Conservation (phyloP, 2,797 vertebrate genomes). For the Chelon labrosus region DNA sequence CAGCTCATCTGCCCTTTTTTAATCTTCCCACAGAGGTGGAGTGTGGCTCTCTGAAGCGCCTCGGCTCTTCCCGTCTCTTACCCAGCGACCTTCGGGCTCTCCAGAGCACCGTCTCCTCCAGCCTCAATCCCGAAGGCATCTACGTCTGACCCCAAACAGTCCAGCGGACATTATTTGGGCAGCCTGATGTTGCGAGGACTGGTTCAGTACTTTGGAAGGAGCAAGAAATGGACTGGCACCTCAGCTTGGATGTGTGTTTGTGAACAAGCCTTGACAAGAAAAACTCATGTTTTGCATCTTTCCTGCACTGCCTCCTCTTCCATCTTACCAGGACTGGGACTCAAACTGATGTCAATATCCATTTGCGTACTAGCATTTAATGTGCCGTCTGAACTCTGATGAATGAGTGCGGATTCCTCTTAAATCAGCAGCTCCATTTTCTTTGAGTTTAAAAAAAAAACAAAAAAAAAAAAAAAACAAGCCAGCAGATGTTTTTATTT, state of each 20-base stretch:
- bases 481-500: conserved; percentile 48
- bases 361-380: conserved; percentile 30
- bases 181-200: conserved; percentile 1
- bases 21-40: conserved; percentile 77
- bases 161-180: not conserved
- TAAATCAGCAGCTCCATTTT: not conserved
- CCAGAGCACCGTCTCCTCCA: conserved; percentile 89
- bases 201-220: conserved; percentile 1
- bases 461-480: conserved; percentile 10
- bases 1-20: not conserved
- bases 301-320: conserved; percentile 42
- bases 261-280: conserved; percentile 8
- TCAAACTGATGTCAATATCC: conserved; percentile 60
- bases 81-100: conserved; percentile 92
- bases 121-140: conserved; percentile 96
- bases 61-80: conserved; percentile 89
- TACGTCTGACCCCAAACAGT: conserved; percentile 89
- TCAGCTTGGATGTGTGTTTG: not conserved
- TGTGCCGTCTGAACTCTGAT: conserved; percentile 13
- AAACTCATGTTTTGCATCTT: conserved; percentile 26
- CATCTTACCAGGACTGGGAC: conserved; percentile 19
- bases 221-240: not conserved
- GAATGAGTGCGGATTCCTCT: conserved; percentile 13
- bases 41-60: conserved; percentile 89
- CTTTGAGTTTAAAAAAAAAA: not conserved